Conservation (phyloP, 2,797 vertebrate genomes). For the Hydrophis major region DNA sequence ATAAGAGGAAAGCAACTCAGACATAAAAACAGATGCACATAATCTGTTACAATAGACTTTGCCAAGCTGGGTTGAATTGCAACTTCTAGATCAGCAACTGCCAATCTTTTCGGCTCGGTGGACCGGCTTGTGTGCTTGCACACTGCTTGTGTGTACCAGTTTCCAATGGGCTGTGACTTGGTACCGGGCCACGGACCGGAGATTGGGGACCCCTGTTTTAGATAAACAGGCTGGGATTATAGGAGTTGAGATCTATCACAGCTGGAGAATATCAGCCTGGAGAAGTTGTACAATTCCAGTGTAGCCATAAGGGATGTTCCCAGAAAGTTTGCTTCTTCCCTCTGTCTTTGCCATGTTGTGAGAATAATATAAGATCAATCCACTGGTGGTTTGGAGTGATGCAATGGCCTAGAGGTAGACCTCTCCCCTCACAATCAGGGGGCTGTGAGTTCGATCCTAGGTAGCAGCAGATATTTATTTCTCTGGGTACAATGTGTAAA, state of each 20-base stretch:
- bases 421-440: too few species aligned
- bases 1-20: not conserved
- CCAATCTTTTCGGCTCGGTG: not conserved
- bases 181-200: rapidly evolving
- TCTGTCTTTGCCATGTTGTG: not conserved
- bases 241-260: not conserved
- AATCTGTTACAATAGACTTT: not conserved
- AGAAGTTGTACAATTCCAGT: not conserved
- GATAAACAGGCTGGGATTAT: not conserved
- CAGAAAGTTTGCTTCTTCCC: not conserved
- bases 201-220: not conserved
- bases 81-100: not conserved
- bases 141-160: not conserved
- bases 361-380: not conserved
- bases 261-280: not conserved
- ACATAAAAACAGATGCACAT: not conserved
- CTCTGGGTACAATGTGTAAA: too few species aligned
- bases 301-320: not conserved
- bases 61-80: not conserved
- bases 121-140: not conserved
- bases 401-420: too few species aligned
- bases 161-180: not conserved
- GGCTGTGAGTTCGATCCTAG: too few species aligned
- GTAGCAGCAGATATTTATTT: too few species aligned
- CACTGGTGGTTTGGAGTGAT: not conserved